Base-by-base conservation (phyloP, 2,797 vertebrate genomes). In the Bradypodion pumilum region DNA sequence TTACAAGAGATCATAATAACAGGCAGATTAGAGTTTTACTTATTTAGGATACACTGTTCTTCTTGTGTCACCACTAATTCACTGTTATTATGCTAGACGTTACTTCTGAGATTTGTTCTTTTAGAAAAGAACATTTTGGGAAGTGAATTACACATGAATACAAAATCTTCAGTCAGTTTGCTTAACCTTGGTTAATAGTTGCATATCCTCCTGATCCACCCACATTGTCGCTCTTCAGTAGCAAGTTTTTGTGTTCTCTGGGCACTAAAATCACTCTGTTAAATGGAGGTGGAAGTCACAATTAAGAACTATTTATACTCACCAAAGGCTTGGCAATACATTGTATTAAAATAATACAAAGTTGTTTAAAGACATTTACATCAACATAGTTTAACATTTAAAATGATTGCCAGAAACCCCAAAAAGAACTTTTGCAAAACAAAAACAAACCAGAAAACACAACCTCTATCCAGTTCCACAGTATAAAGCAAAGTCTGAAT, bases 391-490 rank as follows among this genome's bases (percentile, higher is more conserved):
- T 92, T 88, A 90, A 90, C 87, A 91, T 93, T 91, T 93, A 89
- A 91, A 93, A 94, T 78, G 91, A 90, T 87, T 91, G 91, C 91
- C 81, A 91, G 92, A 93, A 92, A 92, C 85, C 88, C 86, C 89
- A 92, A 93, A 91, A 93, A 91, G 89, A 91, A 93, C 85, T 89
- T 86, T 88, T 93, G 89, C 93, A 92, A 91, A 94, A 93, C n/a
- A n/a, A 94, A 74, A 90, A 72, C 66, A 49, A 49, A 7, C 46
- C 46, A 21, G 27, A 27, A 74, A 35, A 35, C 46, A 52, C 49
- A 32, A 52, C 49, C 84, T 86, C 86, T 92, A 89, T 80, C 82
- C 21, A 62, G 23, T 27, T 78, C 23, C 85, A 91, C 88, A 92
- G 86, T 88, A 93, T 89, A 92, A 91, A 44, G 92, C 85, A 91